Evolutionary conservation across 2,888 invertebrate genomes (phyloP).

Genomic region (Rosalia funebris): DNA sequence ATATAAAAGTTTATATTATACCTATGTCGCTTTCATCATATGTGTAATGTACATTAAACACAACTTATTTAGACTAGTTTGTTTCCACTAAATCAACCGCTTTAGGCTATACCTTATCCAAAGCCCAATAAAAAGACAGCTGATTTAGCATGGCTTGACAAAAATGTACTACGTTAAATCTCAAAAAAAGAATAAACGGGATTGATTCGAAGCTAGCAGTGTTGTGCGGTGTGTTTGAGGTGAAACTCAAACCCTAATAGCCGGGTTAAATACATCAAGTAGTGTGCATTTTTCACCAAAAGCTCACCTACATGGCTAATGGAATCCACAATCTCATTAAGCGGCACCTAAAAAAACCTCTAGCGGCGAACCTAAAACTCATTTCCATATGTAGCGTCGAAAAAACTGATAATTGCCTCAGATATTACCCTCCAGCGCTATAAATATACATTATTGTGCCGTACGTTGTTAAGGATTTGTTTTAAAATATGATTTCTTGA

Average conservation of each 20-base stretch:
- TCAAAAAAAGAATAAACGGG: constrained; percentile 16
- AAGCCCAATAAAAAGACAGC: too few species aligned
- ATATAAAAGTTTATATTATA: too few species aligned
- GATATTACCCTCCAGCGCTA: not conserved
- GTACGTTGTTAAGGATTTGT: too few species aligned
- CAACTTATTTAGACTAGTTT: too few species aligned
- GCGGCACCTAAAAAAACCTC: constrained; percentile 44
- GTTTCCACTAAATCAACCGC: too few species aligned
- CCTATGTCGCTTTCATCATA: too few species aligned
- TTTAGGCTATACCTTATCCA: too few species aligned
- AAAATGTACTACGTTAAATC: constrained; percentile 11
- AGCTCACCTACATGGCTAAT: constrained; percentile 53
- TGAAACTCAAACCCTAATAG: constrained; percentile 64
- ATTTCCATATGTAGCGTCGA: constrained; percentile 27
- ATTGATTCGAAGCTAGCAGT: constrained; percentile 33
- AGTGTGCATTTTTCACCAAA: constrained; percentile 63
- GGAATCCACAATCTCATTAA: constrained; percentile 48
- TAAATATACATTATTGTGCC: too few species aligned
- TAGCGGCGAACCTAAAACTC: constrained; percentile 34
- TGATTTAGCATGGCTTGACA: too few species aligned
- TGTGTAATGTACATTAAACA: too few species aligned
- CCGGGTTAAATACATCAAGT: constrained; percentile 64
- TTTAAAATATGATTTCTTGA: too few species aligned
- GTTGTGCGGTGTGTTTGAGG: constrained; percentile 61
- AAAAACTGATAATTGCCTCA: constrained; percentile 22